Percentiles rank a stretch among this genome's conserved stretches.
These are phyloP conservation scores for Lochmaea capreae DNA, from an alignment of 2,888 invertebrate species.

Conservation along the genomic window DNA sequence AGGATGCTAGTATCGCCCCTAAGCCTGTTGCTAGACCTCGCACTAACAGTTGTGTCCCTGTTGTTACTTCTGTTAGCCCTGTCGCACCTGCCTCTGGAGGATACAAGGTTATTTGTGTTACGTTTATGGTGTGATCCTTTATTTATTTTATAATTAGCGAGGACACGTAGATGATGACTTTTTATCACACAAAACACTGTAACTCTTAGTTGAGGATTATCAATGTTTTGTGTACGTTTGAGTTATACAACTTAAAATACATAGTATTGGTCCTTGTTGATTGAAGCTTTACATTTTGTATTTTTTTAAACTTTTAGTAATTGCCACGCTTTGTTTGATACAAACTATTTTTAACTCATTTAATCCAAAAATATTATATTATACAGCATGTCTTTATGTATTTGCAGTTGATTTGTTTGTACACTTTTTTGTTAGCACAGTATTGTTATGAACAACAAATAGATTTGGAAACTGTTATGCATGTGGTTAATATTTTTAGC, in stretches of 20 bases:
- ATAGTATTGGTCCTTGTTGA: not conserved
- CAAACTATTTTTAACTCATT: not conserved
- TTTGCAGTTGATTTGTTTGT: not conserved
- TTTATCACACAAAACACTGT: not conserved
- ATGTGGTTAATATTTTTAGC: conserved; percentile 68
- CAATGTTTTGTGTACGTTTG: not conserved
- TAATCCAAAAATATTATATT: not conserved
- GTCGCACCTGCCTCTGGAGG: conserved; percentile 69
- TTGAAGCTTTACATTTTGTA: not conserved
- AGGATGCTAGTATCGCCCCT: conserved; percentile 69
- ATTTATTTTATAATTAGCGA: not conserved
- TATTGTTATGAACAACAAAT: not conserved
- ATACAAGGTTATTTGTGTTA: conserved; percentile 77
- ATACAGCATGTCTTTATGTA: not conserved
- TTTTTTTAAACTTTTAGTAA: not conserved
- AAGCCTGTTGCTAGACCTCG: conserved; percentile 78
- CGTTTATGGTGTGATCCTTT: conserved; percentile 26
- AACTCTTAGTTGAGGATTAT: not conserved
- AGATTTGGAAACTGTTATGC: conserved; percentile 5
- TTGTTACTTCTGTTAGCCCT: conserved; percentile 72
- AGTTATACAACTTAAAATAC: not conserved
- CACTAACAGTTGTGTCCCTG: conserved; percentile 70
- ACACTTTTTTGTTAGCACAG: not conserved
- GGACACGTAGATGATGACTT: not conserved
- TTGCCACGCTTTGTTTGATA: not conserved